A percentile compares a stretch with the other conserved stretches of the same genome.
These are phyloP conservation scores for Melanogrammus aeglefinus DNA, from an alignment of 2,797 vertebrate genomes.

Conservation along the genomic window DNA sequence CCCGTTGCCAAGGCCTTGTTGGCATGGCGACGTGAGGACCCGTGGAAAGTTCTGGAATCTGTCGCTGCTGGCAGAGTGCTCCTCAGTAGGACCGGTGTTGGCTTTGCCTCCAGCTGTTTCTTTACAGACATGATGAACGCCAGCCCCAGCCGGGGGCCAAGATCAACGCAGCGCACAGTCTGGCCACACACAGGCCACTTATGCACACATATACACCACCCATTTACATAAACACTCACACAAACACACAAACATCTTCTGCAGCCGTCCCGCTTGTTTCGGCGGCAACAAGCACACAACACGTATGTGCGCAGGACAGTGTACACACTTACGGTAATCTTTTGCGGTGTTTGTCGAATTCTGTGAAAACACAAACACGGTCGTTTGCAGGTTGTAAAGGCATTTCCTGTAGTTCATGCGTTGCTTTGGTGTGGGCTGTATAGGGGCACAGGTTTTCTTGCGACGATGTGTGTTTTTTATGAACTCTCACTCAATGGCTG, in stretches of 20 bases:
- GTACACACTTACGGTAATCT: not conserved
- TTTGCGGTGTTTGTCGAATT: constrained; percentile 5
- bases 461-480: not conserved
- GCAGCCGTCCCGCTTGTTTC: constrained; percentile 33
- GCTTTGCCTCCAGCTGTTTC: constrained; percentile 78
- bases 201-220: constrained; percentile 54
- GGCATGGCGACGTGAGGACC: constrained; percentile 64
- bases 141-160: constrained; percentile 68
- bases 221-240: constrained; percentile 50
- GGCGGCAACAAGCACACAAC: constrained; percentile 29
- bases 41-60: constrained; percentile 79
- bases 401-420: not conserved
- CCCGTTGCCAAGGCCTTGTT: constrained; percentile 65
- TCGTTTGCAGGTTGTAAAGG: not conserved
- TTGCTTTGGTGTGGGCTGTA: not conserved
- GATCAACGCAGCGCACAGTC: constrained; percentile 64
- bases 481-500: not conserved
- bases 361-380: not conserved
- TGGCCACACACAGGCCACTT: constrained; percentile 73
- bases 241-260: constrained; percentile 58
- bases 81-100: constrained; percentile 71
- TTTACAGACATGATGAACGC: constrained; percentile 74
- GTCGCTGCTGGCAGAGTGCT: constrained; percentile 71
- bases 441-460: not conserved
- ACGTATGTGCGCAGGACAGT: constrained; percentile 19